phyloP scores from a whole-genome alignment of 2,113 vertebrate species.

The Opisthocomus hoazin region DNA sequence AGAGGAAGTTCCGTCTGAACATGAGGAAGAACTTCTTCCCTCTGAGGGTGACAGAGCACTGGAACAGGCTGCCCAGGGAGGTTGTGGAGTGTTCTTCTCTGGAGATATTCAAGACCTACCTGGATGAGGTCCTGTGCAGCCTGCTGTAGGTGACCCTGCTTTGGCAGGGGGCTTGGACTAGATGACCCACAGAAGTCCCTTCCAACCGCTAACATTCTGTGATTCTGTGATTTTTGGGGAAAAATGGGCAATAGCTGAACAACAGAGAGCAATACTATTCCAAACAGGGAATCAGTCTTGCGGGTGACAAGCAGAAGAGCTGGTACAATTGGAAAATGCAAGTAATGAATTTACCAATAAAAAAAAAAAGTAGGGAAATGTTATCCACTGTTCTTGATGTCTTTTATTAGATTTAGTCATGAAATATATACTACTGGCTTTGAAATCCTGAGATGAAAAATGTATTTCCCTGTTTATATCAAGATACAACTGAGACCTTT shows the following conservation, averaged over 20 bases:
- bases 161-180: too few species aligned
- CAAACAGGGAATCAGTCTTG: background rate
- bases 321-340: background rate
- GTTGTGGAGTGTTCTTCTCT: too few species aligned
- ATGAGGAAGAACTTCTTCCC: too few species aligned
- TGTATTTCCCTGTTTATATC: background rate
- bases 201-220: too few species aligned
- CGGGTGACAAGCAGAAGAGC: background rate
- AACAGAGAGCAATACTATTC: background rate
- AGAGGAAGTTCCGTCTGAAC: too few species aligned
- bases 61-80: too few species aligned
- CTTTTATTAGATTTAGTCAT: background rate
- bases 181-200: too few species aligned
- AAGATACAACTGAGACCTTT: background rate
- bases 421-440: background rate
- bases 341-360: background rate
- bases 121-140: too few species aligned
- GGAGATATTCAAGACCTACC: too few species aligned
- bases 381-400: background rate
- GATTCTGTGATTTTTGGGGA: background rate
- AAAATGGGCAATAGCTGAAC: background rate
- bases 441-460: background rate
- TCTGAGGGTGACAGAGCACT: too few species aligned
- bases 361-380: background rate
- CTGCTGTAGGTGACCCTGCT: too few species aligned